These are phyloP conservation scores for Drosophila paracracens DNA, from an alignment of 2,888 invertebrate species.

Conservation along the genomic window DNA sequence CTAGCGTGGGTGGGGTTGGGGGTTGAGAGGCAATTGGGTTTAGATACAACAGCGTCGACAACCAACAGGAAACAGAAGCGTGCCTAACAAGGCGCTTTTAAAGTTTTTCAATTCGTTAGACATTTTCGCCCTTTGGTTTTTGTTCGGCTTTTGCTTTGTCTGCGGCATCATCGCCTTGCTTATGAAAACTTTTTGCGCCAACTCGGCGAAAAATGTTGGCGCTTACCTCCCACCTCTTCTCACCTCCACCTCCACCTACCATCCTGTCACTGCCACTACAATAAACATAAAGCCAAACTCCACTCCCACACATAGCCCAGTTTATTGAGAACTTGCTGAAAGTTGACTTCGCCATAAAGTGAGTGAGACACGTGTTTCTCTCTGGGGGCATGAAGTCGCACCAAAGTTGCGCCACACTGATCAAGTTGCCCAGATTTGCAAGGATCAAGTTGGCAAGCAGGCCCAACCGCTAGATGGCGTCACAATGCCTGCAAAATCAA, in stretches of 20 bases:
- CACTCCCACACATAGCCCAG: constrained; percentile 20
- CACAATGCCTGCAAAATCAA: background rate
- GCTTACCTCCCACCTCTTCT: background rate
- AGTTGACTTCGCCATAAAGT: constrained; percentile 40
- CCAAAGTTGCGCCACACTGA: constrained; percentile 39
- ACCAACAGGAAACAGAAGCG: constrained; percentile 73
- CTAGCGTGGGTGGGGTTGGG: background rate
- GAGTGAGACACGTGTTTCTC: constrained; percentile 3
- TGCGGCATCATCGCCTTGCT: constrained; percentile 38
- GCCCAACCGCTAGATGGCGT: constrained; percentile 14
- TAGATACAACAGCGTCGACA: constrained; percentile 24
- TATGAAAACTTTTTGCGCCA: constrained; percentile 46
- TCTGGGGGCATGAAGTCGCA: background rate
- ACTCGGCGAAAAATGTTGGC: constrained; percentile 26
- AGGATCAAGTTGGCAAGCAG: constrained; percentile 38
- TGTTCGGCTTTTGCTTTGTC: constrained; percentile 31
- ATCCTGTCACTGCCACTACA: background rate
- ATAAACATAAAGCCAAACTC: background rate
- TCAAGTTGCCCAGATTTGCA: constrained; percentile 40
- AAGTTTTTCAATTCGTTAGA: constrained; percentile 76
- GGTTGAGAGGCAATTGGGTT: background rate
- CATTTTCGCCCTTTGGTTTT: constrained; percentile 49
- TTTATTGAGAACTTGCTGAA: constrained; percentile 53
- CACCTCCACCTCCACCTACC: background rate
- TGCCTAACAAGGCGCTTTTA: constrained; percentile 78